phyloP scores from a whole-genome alignment of 2,113 vertebrate species.

The Melanotaenia duboulayi region DNA sequence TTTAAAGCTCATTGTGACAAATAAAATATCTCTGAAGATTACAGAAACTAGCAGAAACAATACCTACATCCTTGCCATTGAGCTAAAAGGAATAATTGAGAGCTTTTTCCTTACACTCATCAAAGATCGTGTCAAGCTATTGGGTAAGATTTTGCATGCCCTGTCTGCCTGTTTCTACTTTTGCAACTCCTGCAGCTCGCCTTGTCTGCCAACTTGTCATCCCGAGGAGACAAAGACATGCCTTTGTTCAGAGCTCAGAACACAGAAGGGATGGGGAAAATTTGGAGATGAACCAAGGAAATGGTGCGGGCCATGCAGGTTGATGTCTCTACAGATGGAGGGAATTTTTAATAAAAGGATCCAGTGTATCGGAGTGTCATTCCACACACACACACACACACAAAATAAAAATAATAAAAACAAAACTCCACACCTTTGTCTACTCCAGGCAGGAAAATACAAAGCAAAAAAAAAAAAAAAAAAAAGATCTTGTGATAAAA shows the following conservation, averaged over 20 bases:
- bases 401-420: neutral
- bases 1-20: neutral
- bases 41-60: neutral
- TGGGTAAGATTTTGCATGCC: conserved; percentile 40
- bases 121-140: conserved; percentile 38
- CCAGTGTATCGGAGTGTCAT: conserved; percentile 39
- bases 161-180: conserved; percentile 48
- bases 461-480: conserved; percentile 2
- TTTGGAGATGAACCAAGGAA: conserved; percentile 53
- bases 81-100: conserved; percentile 24
- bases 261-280: conserved; percentile 33
- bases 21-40: conserved; percentile 1
- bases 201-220: conserved; percentile 68
- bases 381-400: conserved; percentile 30
- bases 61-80: conserved; percentile 23
- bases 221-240: conserved; percentile 58
- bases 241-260: conserved; percentile 61
- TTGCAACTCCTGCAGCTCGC: conserved; percentile 44
- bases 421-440: conserved; percentile 7
- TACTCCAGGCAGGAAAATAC: conserved; percentile 29
- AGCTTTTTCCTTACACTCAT: conserved; percentile 25
- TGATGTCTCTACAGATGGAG: conserved; percentile 71
- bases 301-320: conserved; percentile 50
- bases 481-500: conserved; percentile 33
- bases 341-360: conserved; percentile 53